A percentile compares a stretch with the other conserved stretches of the same genome.
These are phyloP conservation scores for Anableps anableps DNA, from an alignment of 2,797 vertebrate species.

Conservation along the genomic window DNA sequence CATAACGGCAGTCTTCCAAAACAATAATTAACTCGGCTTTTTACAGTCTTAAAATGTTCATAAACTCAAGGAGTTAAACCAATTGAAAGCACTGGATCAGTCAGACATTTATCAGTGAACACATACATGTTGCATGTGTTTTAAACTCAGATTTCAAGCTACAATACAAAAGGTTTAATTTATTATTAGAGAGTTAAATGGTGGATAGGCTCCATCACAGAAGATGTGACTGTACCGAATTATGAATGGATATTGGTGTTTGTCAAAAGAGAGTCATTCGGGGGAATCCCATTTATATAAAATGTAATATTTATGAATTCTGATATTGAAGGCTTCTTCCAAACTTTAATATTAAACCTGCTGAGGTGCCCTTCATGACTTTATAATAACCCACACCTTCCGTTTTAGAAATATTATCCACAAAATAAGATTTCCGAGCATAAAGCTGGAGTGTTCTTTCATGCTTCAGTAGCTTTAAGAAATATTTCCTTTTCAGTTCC, in stretches of 20 bases:
- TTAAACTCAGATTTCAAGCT: neutral
- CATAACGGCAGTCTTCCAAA: neutral
- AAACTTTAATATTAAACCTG: conserved; percentile 59
- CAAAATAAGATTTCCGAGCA: conserved; percentile 1
- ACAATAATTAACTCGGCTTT: neutral
- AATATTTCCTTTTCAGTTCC: neutral
- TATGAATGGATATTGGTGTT: conserved; percentile 36
- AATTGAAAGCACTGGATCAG: conserved; percentile 1
- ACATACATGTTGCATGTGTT: conserved; percentile 10
- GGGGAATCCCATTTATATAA: conserved; percentile 56
- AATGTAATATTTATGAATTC: conserved; percentile 65
- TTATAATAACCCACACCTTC: conserved; percentile 36
- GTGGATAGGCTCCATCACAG: conserved; percentile 29
- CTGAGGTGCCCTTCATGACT: conserved; percentile 46
- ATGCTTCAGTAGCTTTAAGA: neutral
- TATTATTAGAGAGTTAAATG: conserved; percentile 24
- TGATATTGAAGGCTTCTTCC: conserved; percentile 48
- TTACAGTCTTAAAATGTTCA: conserved; percentile 21
- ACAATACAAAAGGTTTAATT: neutral
- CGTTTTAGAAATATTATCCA: conserved; percentile 17
- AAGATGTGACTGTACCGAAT: conserved; percentile 27
- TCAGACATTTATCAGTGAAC: neutral
- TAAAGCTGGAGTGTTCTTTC: neutral
- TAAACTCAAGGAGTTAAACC: neutral
- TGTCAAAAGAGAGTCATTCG: conserved; percentile 39